phyloP scores from a whole-genome alignment of 2,888 invertebrate species.

The Euclidia mi region DNA sequence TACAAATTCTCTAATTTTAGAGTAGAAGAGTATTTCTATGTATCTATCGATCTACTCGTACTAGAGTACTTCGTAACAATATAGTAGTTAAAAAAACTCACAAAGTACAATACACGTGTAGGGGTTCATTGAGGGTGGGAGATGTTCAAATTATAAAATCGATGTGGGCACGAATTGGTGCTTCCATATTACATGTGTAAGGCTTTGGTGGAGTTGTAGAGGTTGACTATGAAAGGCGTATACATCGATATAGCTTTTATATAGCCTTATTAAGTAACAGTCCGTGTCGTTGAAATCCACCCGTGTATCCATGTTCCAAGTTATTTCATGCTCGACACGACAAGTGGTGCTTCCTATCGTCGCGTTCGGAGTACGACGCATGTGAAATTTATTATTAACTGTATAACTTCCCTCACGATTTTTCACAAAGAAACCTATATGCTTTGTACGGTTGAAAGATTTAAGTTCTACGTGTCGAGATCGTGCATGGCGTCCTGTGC shows the following conservation, averaged over 20 bases:
- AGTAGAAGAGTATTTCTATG: no score
- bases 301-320: conserved; percentile 10
- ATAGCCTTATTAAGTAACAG: conserved; percentile 5
- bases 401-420: conserved; percentile 19
- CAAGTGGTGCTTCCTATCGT: conserved; percentile 35
- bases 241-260: neutral
- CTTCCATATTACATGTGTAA: neutral
- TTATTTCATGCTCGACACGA: conserved; percentile 31
- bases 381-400: conserved; percentile 42
- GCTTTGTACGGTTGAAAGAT: conserved; percentile 18
- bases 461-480: conserved; percentile 11
- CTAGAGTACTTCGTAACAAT: neutral
- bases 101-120: conserved; percentile 4
- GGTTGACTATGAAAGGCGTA: neutral
- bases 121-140: conserved; percentile 7
- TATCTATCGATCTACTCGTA: no score
- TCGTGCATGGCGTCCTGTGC: neutral
- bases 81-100: neutral
- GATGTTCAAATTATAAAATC: conserved; percentile 42
- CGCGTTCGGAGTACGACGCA: conserved; percentile 30
- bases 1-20: no score
- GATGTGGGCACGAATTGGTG: conserved; percentile 22
- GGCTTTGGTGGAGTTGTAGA: neutral
- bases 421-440: conserved; percentile 11
- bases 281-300: conserved; percentile 22